Evolutionary conservation across 2,888 invertebrate species (phyloP), one percentile per base, ranked within the genome.

Genomic region (Chrysodeixis includens): DNA sequence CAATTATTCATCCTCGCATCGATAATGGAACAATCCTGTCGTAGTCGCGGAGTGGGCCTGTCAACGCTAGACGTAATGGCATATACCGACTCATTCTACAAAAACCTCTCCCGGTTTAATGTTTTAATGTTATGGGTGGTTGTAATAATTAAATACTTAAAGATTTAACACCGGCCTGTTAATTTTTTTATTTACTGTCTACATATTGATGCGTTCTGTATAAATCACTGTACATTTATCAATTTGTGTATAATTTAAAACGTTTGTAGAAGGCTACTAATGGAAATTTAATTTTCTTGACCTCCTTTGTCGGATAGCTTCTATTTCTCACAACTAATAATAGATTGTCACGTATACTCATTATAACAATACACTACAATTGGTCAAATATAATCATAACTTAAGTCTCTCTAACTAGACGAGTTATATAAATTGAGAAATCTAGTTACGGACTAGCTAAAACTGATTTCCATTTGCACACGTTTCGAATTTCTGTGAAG

Each of bases 21-120:
- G 93, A 92, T 94, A 95, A 95, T 94, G 94, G 94, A 94, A 95
- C 94, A 94, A 90, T 91, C 93, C 90, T 94, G 94, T 95, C 93
- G 91, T 73, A 71, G 85, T 78, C 84, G 83, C 84, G 84, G 85
- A 90, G 91, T 89, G 91, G 86, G 86, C 87, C 92, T 92, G 94
- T 95, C 94, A 92, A 84, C 94, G 88, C 83, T 87, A 82, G 81
- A 82, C 85, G 85, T 93, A 92, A 93, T 92, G 88, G 90, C 86
- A 86, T 87, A 88, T 87, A 79, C 78, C 64, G 79, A 79, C 77
- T 76, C 81, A 81, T 69, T 69, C 78, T 78, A 84, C 86, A 89
- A 90, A 93, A 92, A 89, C 84, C 86, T 85, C 84, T 86, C 76
- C 75, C 73, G 74, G 63, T 83, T 83, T 79, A 84, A 81, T 78